A percentile compares a stretch with the other conserved stretches of the same genome.
These are phyloP conservation scores for Aphrocallistes beatrix DNA, from an alignment of 37 sponge, comb jelly and placozoan species.

Conservation along the genomic window DNA sequence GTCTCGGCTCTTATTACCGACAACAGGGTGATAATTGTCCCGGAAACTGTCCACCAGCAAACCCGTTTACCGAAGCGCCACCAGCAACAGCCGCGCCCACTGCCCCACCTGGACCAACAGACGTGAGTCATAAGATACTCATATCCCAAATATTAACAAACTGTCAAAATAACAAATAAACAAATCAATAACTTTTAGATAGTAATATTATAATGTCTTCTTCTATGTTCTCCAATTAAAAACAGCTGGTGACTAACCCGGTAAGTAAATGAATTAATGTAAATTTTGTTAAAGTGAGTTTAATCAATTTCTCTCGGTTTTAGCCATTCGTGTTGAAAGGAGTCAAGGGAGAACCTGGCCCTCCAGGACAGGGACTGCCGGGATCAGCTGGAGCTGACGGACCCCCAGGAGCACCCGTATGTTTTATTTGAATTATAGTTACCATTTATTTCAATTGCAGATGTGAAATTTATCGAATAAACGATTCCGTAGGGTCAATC, in stretches of 20 bases:
- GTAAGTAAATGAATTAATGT: neutral
- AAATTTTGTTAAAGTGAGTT: neutral
- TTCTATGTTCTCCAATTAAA: neutral
- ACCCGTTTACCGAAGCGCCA: neutral
- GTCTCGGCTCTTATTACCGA: neutral
- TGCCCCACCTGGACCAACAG: too few relatives aligned
- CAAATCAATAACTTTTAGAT: too few relatives aligned
- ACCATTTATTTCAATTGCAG: too few relatives aligned
- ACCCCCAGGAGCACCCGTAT: neutral
- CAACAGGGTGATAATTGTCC: neutral
- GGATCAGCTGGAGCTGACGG: neutral
- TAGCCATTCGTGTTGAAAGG: constrained; percentile 16
- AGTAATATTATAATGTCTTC: neutral
- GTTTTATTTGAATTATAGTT: too few relatives aligned
- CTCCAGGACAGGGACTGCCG: neutral
- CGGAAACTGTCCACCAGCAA: neutral
- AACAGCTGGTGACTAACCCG: neutral
- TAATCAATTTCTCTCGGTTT: neutral
- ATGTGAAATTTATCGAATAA: too few relatives aligned
- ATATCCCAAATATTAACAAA: too few relatives aligned
- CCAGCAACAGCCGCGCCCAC: neutral
- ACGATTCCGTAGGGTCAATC: too few relatives aligned
- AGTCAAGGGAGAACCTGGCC: neutral
- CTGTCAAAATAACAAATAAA: too few relatives aligned
- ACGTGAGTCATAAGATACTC: too few relatives aligned